Base-by-base conservation (phyloP, 2,888 invertebrate genomes). In the Stictocephala bisonia region DNA sequence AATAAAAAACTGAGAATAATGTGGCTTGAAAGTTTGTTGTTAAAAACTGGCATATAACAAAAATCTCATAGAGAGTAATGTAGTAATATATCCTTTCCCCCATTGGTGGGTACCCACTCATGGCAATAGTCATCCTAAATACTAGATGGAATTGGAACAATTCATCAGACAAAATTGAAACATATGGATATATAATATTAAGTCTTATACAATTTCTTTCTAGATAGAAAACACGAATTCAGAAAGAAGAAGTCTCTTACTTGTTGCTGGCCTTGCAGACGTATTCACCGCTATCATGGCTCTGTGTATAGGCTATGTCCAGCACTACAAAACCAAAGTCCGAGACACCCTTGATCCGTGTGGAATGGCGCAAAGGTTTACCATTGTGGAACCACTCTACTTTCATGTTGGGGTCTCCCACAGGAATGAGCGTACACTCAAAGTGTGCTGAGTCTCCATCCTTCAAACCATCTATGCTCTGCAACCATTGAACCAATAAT, bases 361-460 rank as follows among this genome's bases (percentile, higher is more conserved):
- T 93, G 2, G 95, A 94, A 82, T 96, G 94, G 72, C 94, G 89
- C 78, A 99, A 85, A 0, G 95, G 94, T 81, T 94, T 89, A 3
- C 95, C 96, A 83, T 99, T 96, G 82, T 95, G 95, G 86, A 94
- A 97, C 98, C 98, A 99, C 86, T 98, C 97, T 24, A 97, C 95
- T 82, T 93, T 93, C 85, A 98, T 90, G 50, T 94, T 91, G 1
- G 97, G 96, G 85, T 98, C 98, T 76, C 96, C 96, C 6, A 96
- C 93, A 2, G 98, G 98, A 18, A 95, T 90, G 58, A 98, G 87
- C 2, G 95, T 96, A 82, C 97, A 97, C 85, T 98, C 97, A 83
- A 97, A 97, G 86, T 97, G 96, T 75, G 95, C 96, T 0, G 95
- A 92, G 83, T 97, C 95, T 2, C 96, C 95, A 83, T 98, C 97